phyloP scores from a whole-genome alignment of 35 echinoderm and acorn worm genomes.

The Apostichopus parvimensis region DNA sequence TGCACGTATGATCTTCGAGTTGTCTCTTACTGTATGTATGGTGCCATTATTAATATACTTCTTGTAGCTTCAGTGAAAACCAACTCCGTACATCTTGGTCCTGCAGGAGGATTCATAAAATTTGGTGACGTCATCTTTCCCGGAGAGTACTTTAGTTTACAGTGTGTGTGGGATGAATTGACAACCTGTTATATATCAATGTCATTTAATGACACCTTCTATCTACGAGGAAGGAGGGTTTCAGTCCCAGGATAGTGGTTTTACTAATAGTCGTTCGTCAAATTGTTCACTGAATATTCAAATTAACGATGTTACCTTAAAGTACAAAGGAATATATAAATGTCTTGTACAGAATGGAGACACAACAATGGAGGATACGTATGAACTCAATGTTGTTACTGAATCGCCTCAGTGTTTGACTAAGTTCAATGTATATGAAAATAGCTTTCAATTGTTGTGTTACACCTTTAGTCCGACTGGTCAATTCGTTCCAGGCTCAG shows the following conservation, averaged over 20 bases:
- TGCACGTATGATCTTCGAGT: too few relatives aligned
- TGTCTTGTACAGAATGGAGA: background rate
- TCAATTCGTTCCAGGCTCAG: too few relatives aligned
- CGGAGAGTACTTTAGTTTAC: background rate
- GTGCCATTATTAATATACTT: too few relatives aligned
- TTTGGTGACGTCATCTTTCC: slow-evolving; percentile 12
- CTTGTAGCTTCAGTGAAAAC: background rate
- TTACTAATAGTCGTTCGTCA: background rate
- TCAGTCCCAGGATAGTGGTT: background rate
- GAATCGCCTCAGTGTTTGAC: too few relatives aligned
- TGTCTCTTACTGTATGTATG: too few relatives aligned
- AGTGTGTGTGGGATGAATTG: background rate
- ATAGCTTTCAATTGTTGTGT: too few relatives aligned
- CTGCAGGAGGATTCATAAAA: background rate
- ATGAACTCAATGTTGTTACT: background rate
- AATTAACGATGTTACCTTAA: background rate
- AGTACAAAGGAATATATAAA: background rate
- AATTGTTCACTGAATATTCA: background rate
- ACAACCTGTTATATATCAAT: background rate
- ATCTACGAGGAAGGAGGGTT: background rate
- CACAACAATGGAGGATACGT: background rate
- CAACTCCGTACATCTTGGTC: background rate
- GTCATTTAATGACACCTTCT: background rate
- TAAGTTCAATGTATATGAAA: too few relatives aligned
- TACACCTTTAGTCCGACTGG: too few relatives aligned